Percentiles rank a stretch among this genome's conserved stretches.
Conservation (phyloP, 2,797 vertebrate species). For the Enteromius afrohamiltoni region DNA sequence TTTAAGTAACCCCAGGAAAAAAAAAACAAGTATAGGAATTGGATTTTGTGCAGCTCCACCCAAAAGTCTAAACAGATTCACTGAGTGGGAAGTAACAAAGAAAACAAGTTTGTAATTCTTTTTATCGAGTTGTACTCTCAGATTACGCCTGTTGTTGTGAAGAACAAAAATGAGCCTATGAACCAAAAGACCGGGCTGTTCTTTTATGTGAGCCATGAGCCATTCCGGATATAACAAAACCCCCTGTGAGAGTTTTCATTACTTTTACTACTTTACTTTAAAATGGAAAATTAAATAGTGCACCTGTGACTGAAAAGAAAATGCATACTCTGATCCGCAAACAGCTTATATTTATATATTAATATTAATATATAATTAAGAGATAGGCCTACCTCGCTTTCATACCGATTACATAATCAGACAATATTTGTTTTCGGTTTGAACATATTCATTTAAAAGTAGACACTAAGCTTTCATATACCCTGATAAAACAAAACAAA, state of each 20-base stretch:
- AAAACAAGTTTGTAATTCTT: background rate
- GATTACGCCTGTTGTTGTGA: constrained; percentile 8
- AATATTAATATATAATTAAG: no score
- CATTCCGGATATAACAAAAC: constrained; percentile 32
- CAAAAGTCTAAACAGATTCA: constrained; percentile 23
- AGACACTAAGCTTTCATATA: no score
- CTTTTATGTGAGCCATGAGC: background rate
- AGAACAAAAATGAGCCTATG: background rate
- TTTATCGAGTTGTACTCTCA: background rate
- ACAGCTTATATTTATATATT: no score
- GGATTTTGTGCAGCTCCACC: constrained; percentile 26
- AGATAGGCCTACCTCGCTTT: no score
- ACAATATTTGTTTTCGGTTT: no score
- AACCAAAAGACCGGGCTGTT: background rate
- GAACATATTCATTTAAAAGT: no score
- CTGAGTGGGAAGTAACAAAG: constrained; percentile 22
- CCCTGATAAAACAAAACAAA: no score
- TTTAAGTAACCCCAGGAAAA: background rate
- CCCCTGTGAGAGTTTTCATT: constrained; percentile 1
- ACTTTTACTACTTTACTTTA: background rate
- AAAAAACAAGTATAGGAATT: background rate
- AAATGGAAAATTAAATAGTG: background rate
- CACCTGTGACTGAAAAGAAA: background rate
- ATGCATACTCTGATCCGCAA: background rate
- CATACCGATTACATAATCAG: no score